Conservation (phyloP, 2,797 vertebrate species). For the Mormyrus hasselquistii region DNA sequence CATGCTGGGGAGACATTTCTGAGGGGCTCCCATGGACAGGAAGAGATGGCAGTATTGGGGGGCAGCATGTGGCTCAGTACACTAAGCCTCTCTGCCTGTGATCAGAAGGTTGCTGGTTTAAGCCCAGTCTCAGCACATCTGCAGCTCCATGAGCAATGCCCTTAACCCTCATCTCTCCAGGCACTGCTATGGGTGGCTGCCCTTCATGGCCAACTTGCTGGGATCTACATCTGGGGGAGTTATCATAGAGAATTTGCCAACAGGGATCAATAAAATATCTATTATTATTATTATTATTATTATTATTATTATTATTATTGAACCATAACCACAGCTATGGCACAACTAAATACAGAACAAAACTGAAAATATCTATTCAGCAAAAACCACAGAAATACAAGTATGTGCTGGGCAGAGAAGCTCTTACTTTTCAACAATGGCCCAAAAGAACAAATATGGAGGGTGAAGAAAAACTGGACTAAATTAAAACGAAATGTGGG, state of each 20-base stretch:
- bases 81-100: background rate
- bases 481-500: constrained; percentile 50
- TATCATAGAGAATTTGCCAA: background rate
- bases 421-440: background rate
- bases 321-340: background rate
- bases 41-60: background rate
- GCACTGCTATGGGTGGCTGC: background rate
- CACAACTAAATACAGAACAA: background rate
- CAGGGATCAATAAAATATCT: background rate
- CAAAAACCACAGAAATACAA: background rate
- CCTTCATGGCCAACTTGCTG: background rate
- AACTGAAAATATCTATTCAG: background rate
- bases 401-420: background rate
- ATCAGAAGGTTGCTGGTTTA: background rate
- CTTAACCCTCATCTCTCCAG: background rate
- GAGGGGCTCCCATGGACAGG: background rate
- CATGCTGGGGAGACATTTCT: background rate
- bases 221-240: background rate
- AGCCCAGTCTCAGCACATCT: background rate
- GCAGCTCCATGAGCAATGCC: background rate
- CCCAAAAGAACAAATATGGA: background rate
- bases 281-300: background rate
- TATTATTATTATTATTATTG: background rate
- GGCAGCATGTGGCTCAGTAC: background rate
- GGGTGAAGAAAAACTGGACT: background rate